Percentiles rank a stretch among this genome's conserved stretches.
Evolutionary conservation across 2,113 vertebrate species (phyloP).

Genomic region (Vimba vimba): DNA sequence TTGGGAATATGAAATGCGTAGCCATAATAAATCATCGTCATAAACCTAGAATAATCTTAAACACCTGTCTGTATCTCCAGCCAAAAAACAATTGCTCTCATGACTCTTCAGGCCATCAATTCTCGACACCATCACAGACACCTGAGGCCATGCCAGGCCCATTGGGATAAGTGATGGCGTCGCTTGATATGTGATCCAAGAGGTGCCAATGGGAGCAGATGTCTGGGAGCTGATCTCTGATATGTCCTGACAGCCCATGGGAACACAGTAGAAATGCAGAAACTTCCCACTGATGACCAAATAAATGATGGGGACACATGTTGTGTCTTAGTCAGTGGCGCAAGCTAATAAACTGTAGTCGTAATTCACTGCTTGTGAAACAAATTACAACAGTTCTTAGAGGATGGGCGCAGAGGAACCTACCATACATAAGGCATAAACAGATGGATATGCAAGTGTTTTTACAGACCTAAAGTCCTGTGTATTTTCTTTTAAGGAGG

Average conservation of each 20-base stretch:
- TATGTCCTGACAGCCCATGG: slow-evolving; percentile 7
- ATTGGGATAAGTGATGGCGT: not conserved
- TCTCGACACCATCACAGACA: not conserved
- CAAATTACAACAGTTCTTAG: not conserved
- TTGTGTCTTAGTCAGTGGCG: not conserved
- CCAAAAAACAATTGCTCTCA: slow-evolving; percentile 1
- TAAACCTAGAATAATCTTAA: slow-evolving; percentile 14
- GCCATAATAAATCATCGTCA: not conserved
- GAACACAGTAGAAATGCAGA: not conserved
- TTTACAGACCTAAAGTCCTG: not conserved
- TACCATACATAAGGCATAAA: not conserved
- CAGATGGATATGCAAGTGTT: not conserved
- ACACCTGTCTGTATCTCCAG: slow-evolving; percentile 8
- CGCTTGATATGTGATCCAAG: slow-evolving; percentile 1
- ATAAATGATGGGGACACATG: not conserved
- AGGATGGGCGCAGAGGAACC: not conserved
- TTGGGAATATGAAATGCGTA: not conserved
- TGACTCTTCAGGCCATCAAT: not conserved
- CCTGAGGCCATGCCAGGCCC: not conserved
- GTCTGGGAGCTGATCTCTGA: not conserved
- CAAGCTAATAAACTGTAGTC: not conserved
- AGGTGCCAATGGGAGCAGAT: not conserved
- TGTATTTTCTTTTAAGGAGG: not conserved
- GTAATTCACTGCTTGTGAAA: not conserved
- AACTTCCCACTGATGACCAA: not conserved